These are phyloP conservation scores for Neostethus bicornis DNA, from an alignment of 2,797 vertebrate species.

Conservation along the genomic window DNA sequence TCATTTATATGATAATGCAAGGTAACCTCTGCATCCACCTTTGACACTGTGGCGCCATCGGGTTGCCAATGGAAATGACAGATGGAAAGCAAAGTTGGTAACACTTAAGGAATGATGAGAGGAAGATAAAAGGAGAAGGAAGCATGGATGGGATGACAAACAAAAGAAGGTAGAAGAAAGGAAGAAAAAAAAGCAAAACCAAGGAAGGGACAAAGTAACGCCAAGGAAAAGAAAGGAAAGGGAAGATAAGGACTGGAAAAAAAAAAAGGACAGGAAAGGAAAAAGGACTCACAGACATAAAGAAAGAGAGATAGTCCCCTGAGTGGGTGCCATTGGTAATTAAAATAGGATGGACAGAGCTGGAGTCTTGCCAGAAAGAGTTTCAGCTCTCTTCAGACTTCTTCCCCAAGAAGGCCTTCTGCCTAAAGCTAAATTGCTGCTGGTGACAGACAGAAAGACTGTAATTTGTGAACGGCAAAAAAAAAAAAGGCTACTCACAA, in stretches of 20 bases:
- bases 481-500: constrained; percentile 38
- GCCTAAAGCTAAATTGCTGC: constrained; percentile 60
- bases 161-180: constrained; percentile 43
- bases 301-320: constrained; percentile 63
- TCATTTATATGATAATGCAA: constrained; percentile 85
- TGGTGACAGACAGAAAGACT: constrained; percentile 52
- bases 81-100: constrained; percentile 13
- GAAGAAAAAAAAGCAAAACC: constrained; percentile 40
- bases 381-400: constrained; percentile 68
- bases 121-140: constrained; percentile 34
- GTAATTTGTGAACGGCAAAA: constrained; percentile 25
- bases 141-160: constrained; percentile 33
- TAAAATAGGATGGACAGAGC: constrained; percentile 78
- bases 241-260: constrained; percentile 34
- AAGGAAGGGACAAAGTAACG: no score
- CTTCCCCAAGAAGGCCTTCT: constrained; percentile 64
- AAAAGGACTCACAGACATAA: constrained; percentile 42
- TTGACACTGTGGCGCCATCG: constrained; percentile 57
- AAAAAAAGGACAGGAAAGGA: constrained; percentile 43
- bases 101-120: constrained; percentile 30
- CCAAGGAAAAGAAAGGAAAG: constrained; percentile 29
- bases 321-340: constrained; percentile 75
- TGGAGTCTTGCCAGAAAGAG: constrained; percentile 71
- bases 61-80: constrained; percentile 29
- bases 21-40: constrained; percentile 74